Evolutionary conservation across 1,140 invertebrate species (phyloP), one percentile per base, ranked within the genome.

Genomic region (Chrysopa pallens): DNA sequence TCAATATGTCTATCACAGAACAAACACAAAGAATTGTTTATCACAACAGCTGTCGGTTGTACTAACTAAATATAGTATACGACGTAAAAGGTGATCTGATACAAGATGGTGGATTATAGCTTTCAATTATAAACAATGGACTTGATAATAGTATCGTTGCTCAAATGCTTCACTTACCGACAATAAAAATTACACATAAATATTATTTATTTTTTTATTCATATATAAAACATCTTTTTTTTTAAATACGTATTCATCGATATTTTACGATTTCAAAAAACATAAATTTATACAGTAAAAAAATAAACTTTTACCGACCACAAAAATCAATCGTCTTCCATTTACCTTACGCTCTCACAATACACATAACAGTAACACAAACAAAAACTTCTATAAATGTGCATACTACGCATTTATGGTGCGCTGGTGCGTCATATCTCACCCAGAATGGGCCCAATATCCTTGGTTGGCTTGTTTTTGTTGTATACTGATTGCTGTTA

Each of bases 1-100:
- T 33, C 31, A 38, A 15, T 33, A 41, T 28, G 40, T 28, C 17
- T 41, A 41, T 41, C 40, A 41, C 40, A 41, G 40, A 41, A 41
- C 40, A 29, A 41, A 28, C 40, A 41, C 40, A 41, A 23, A 12
- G 40, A 39, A 39, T 17, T 39, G 38, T 39, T 41, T 41, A 41
- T 41, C 29, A 41, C 29, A 23, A 41, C 40, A 41, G 40, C 40
- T 41, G 40, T 41, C 12, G 36, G 17, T 27, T 39, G 15, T 39
- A 39, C 28, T 27, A 39, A 39, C 28, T 23, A 23, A 33, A 9
- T 33, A 33, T 12, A 33, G 31, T 6, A 33, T 9, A 33, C 31
- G n/a, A 9, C 31, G 31, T 33, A 33, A 33, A 12, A 23, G 8
- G 31, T 33, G 31, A 11, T 9, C 8, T 33, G n/a, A 41, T 29